Base-by-base conservation (phyloP, 2,797 vertebrate species). In the Enteromius treurensis region DNA sequence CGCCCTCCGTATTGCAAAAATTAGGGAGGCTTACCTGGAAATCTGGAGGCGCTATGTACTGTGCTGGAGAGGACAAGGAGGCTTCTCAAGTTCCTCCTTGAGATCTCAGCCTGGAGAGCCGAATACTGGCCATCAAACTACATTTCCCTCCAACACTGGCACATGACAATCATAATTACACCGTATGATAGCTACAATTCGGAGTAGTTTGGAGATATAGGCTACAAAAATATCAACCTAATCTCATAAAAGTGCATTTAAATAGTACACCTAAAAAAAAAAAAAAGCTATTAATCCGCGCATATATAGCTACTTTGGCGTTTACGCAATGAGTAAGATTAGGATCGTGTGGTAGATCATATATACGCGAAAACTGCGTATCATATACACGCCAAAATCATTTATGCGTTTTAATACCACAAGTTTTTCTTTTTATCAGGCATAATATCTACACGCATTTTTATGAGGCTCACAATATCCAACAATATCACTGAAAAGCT, bases 1-100 rank as follows among this genome's bases (percentile, higher is more conserved):
- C 1, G 95, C 95, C 0, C 96, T 91, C 83, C 96, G 93, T 91
- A 96, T 98, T 85, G 91, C 90, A 75, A 97, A 95, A 87, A 96
- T 98, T 91, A 95, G 90, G 89, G 82, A 29, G 11, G 94, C 92
- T 0, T 97, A 95, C 86, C 51, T 93, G 77, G 90, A 91, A 4
- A 93, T 97, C 86, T 92, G 92, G 92, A 91, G 51, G 79, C 53
- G 1, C 21, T 82, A 90, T 65, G 89, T 95, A 4, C 17, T 80
- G 17, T 81, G 79, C 23, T 67, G 42, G 80, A 69, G 49, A 42
- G 86, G 90, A 82, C 81, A 55, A 13, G 23, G 51, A 70, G 26
- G 69, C 21, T 32, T 60, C 10, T 70, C 58, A 13, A 65, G 51
- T n/a, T 62, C 40, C 23, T 79, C 14, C 3, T 32, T 29, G 77